Evolutionary conservation across 2,113 vertebrate genomes (phyloP), one percentile per base, ranked within the genome.

Genomic region (Geothlypis trichas): DNA sequence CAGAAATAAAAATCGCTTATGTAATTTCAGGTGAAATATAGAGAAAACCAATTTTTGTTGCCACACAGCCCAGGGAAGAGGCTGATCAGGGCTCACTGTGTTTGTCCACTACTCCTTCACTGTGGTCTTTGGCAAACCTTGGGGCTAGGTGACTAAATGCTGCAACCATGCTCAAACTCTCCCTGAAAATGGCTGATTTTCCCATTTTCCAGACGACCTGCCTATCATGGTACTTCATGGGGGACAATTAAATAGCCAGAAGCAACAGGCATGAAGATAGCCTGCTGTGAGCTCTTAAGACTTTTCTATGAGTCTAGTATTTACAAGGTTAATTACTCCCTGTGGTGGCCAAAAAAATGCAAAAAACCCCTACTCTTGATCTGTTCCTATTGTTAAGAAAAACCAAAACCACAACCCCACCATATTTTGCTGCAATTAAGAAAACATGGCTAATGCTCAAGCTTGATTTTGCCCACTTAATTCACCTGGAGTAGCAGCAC

Each of bases 351-450:
- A 89, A 52, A 89, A 83, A 75, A 46, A 30, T 3, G 24, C 8
- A 44, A 87, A 46, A 91, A 52, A 78, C 49, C 3, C 23, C 68
- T 62, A 13, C 18, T 71, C 28, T 80, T 23, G 15, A 59, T 83
- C 12, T 11, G 4, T 79, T 85, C 30, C 30, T 79, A 16, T 76
- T 80, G 20, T 22, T 46, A 52, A 76, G 3, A 41, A n/a, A 22
- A 52, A n/a, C 1, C 0, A 0, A 49, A 69, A 39, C 3, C 28
- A 68, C 2, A 1, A 68, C 22, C 6, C 23, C 35, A 22, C 10
- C 2, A 5, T 14, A 51, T 58, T 84, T 74, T 55, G 7, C 35
- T 75, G n/a, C 52, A 81, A 81, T 74, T 71, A 79, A 57, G 49
- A 84, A 35, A 69, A 72, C 0, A 0, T 30, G 31, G 18, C 9